A percentile compares a stretch with the other conserved stretches of the same genome.
Conservation (phyloP, 2,888 invertebrate species). For the Campoplex capitator region DNA sequence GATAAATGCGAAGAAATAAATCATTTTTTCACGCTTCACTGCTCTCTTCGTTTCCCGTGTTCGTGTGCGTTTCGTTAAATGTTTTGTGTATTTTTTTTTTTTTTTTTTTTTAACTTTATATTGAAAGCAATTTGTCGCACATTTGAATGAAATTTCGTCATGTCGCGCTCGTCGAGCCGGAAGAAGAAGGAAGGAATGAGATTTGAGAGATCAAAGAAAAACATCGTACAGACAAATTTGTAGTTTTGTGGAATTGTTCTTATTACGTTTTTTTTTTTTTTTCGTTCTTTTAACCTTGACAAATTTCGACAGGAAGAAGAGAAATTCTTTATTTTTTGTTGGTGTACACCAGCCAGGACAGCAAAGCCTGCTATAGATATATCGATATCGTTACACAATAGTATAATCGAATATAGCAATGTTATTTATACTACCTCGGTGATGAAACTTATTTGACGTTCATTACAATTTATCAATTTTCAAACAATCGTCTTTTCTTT, state of each 20-base stretch:
- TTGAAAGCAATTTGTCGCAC: neutral
- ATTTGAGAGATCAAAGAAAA: conserved; percentile 35
- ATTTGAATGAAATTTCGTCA: neutral
- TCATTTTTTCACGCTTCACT: neutral
- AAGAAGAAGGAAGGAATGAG: conserved; percentile 50
- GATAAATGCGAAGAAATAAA: neutral
- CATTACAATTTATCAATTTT: conserved; percentile 57
- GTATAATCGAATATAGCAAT: conserved; percentile 65
- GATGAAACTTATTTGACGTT: conserved; percentile 59
- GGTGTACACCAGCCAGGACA: conserved; percentile 53
- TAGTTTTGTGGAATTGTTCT: conserved; percentile 1
- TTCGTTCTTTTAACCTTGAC: neutral
- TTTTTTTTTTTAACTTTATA: too few relatives aligned
- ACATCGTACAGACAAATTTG: conserved; percentile 13
- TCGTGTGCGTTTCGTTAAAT: neutral
- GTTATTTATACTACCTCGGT: conserved; percentile 54
- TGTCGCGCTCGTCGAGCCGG: neutral
- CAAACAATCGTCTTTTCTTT: conserved; percentile 73
- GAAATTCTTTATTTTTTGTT: conserved; percentile 32
- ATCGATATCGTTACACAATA: conserved; percentile 64
- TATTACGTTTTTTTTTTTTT: neutral
- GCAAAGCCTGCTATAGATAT: conserved; percentile 52
- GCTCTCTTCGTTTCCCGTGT: neutral
- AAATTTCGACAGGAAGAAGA: conserved; percentile 41
- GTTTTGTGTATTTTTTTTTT: neutral